Evolutionary conservation across 1,140 invertebrate species (phyloP).

Genomic region (Dryas iulia): DNA sequence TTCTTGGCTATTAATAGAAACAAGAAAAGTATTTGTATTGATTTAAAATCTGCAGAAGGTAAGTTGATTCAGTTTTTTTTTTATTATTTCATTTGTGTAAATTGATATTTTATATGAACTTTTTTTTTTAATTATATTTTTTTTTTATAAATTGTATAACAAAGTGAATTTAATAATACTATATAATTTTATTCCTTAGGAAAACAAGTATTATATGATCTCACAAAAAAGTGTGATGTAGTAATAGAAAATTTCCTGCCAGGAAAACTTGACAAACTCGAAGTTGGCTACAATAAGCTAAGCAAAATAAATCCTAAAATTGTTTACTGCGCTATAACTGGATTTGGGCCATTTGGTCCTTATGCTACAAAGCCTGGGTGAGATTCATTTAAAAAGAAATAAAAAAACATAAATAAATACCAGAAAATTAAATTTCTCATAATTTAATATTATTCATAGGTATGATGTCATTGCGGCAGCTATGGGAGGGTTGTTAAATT

Average conservation of each 20-base stretch:
- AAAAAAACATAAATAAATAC: too few species aligned
- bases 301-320: slow-evolving; percentile 87
- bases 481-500: slow-evolving; percentile 92
- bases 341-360: slow-evolving; percentile 93
- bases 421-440: too few species aligned
- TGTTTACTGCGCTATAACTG: slow-evolving; percentile 97
- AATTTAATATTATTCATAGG: slow-evolving; percentile 52
- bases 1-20: slow-evolving; percentile 95
- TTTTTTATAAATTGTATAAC: too few species aligned
- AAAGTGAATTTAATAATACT: not conserved
- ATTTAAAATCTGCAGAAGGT: slow-evolving; percentile 86
- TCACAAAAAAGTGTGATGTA: slow-evolving; percentile 90
- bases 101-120: not conserved
- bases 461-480: slow-evolving; percentile 98
- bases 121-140: too few species aligned
- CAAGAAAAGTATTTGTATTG: slow-evolving; percentile 95
- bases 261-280: slow-evolving; percentile 89
- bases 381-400: not conserved
- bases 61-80: slow-evolving; percentile 34
- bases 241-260: slow-evolving; percentile 97
- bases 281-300: slow-evolving; percentile 90
- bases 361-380: slow-evolving; percentile 90
- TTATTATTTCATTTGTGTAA: not conserved
- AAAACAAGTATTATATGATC: slow-evolving; percentile 85
- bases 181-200: slow-evolving; percentile 76